Evolutionary conservation across 2,113 vertebrate genomes (phyloP), one percentile per base, ranked within the genome.

Genomic region (Crotalus helleri): DNA sequence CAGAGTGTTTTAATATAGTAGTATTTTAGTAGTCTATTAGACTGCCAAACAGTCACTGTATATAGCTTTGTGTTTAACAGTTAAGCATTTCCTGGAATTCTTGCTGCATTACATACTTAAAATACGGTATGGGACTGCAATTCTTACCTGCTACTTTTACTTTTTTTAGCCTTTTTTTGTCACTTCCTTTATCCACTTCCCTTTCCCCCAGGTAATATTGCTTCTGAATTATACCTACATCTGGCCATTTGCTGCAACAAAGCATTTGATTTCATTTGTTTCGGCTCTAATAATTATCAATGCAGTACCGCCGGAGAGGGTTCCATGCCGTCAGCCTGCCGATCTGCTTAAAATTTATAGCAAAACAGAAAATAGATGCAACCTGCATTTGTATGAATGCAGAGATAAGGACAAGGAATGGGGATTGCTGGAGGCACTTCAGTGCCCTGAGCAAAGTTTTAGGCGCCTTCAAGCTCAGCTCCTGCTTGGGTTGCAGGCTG

Each of bases 331-430:
- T 85, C 88, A 4, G 9, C 13, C 9, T n/a, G 3, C 24, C 2
- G 33, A 89, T 57, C 91, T 92, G 88, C 26, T 92, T 92, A 90
- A 92, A 85, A 92, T 92, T 81, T 39, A 89, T 19, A 11, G 29
- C 8, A 58, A 90, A 90, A 55, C 29, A 15, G 55, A 26, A 92
- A 90, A 92, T 92, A 92, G 92, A 59, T 85, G 33, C 88, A 54
- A 1, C 24, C 11, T 93, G 92, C 58, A 17, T 93, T 90, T 93
- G 90, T 51, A 86, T 85, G 51, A 93, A 90, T 57, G 12, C n/a
- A 51, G 58, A 44, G 64, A 19, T 58, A 12, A 51, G 54, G 88
- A 55, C 46, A 10, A 69, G 69, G 92, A 89, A 39, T 46, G 7
- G 44, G 26, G 64, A 89, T 49, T 5, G 92, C 87, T 92, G 53